Conservation (phyloP, 2,113 vertebrate genomes). For the Phycodurus eques region DNA sequence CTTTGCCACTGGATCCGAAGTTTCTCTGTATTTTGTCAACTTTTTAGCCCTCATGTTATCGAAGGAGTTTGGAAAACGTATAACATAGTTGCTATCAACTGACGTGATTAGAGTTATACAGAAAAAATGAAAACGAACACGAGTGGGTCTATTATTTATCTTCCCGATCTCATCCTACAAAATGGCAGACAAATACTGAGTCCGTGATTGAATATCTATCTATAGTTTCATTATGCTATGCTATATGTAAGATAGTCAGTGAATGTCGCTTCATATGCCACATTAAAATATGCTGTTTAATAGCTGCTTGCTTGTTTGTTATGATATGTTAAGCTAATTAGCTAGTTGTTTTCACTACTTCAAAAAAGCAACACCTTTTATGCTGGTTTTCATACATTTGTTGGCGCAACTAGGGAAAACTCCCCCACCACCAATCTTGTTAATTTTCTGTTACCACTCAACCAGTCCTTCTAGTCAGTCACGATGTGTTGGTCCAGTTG, state of each 20-base stretch:
- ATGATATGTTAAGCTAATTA: background rate
- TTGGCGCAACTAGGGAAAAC: background rate
- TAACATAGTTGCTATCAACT: too few relatives aligned
- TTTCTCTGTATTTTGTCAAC: too few relatives aligned
- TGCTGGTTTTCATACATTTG: slow-evolving; percentile 3
- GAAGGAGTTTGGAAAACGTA: too few relatives aligned
- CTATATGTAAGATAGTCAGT: background rate
- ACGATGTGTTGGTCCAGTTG: slow-evolving; percentile 21
- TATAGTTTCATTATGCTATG: background rate
- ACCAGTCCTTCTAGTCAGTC: slow-evolving; percentile 29
- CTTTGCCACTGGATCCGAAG: too few relatives aligned
- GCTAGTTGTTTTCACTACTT: background rate
- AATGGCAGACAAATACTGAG: too few relatives aligned
- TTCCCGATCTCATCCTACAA: too few relatives aligned
- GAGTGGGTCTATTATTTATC: too few relatives aligned
- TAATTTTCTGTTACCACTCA: slow-evolving; percentile 10
- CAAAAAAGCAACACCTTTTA: background rate
- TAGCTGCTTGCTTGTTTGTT: background rate
- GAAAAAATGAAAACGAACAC: too few relatives aligned
- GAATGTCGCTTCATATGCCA: background rate
- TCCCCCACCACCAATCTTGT: background rate
- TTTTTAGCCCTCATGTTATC: too few relatives aligned
- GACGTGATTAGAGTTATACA: too few relatives aligned
- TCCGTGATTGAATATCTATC: too few relatives aligned
- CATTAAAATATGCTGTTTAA: background rate